Base-by-base conservation (phyloP, 2,888 invertebrate genomes). In the Coenonympha arcania region DNA sequence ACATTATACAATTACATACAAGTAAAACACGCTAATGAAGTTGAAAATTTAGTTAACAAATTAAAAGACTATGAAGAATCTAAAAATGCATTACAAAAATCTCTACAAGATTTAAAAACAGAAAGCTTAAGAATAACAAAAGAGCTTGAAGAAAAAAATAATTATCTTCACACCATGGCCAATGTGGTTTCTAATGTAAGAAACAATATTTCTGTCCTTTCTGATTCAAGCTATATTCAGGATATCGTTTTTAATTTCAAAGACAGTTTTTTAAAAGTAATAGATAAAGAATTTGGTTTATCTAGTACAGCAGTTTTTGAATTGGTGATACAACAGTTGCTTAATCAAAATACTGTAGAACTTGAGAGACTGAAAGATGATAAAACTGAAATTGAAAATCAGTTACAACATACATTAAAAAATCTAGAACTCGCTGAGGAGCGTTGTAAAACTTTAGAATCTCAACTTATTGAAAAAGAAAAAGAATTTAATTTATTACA, bases 41-140 rank as follows among this genome's bases (percentile, higher is more conserved):
- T 83, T 4, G 76, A 84, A 58, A 81, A 83, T 59, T 64, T 83
- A 50, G 55, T 64, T 1, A 84, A 85, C 55, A 76, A 77, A 61
- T 56, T 85, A 9, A 75, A 65, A 58, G 69, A 73, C 56, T 76
- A 68, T 49, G 73, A 79, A 55, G 75, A 79, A 55, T 61, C 63
- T 0, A 74, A 71, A 60, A 58, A 18, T 19, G 52, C 61, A 20
- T 56, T 81, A 50, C 63, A 74, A 24, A 44, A 15, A 60, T 54
- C 40, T 9, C 64, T 77, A 13, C 48, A 57, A 20, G 54, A 59
- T 30, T 47, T 76, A 5, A 60, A 56, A 8, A 46, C 53, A 11
- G 66, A 72, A 54, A 59, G 73, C 57, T 53, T 55, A 2, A 62
- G 61, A 58, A 40, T 75, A n/a, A 62, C 49, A 18, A 62, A 64